Base-by-base conservation (phyloP, 2,113 vertebrate species). In the Entosphenus tridentatus region DNA sequence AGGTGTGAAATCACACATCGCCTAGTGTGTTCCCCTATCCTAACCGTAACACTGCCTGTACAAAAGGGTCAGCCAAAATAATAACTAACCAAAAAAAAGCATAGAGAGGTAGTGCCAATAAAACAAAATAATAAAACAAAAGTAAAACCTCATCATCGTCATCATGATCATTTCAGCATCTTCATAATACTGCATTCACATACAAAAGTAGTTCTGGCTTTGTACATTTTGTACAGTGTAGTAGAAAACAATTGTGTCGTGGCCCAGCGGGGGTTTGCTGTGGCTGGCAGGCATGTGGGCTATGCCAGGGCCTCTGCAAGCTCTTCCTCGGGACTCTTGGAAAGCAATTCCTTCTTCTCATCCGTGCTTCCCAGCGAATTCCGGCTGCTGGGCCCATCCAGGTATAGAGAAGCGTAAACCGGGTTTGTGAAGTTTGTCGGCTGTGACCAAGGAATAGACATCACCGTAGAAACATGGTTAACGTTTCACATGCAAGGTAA, bases 151-250 rank as follows among this genome's bases (percentile, higher is more conserved):
- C 83, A 85, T 86, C 62, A 16, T 65, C 62, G n/a, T 65, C 62
- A 65, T 21, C 21, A 21, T 65, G n/a, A 16, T n/a, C n/a, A 11
- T 65, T 21, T 21, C 62, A 65, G 62, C 39, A 39, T 39, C 39
- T 39, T 65, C 62, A 87, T 88, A 93, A 91, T 87, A 95, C 88
- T 95, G 89, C 85, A 81, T 81, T 90, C 86, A 93, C 86, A 89
- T 95, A 91, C 84, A 95, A 93, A 93, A 93, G 85, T 90, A 89
- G 83, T 91, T 87, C 89, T 90, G 91, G 85, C 86, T 89, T 88
- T 92, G 83, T 90, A 90, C 87, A 91, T 81, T 90, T 91, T 91
- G 82, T 90, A 93, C 88, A 93, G 82, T 82, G 79, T 81, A 73
- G 80, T 75, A 73, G 76, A 74, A 68, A 74, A 72, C 73, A n/a